Percentiles rank a stretch among this genome's conserved stretches.
These are phyloP conservation scores for Trissolcus japonicus DNA, from an alignment of 2,888 invertebrate species.

Conservation along the genomic window DNA sequence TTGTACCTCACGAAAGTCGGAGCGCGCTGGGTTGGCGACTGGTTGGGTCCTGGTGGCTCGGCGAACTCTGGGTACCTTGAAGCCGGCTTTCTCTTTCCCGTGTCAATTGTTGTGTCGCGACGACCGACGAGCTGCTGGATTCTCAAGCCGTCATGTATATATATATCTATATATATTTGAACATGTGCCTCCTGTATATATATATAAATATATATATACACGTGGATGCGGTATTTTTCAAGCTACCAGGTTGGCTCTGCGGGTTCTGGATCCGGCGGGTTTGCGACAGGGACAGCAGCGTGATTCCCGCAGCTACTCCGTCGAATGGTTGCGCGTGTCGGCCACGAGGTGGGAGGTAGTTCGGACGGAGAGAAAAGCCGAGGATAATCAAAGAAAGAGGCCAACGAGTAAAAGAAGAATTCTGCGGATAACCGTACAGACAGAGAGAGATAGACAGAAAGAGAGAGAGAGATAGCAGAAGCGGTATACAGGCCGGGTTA, in stretches of 20 bases:
- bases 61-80: slow-evolving; percentile 28
- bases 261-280: slow-evolving; percentile 26
- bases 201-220: slow-evolving; percentile 52
- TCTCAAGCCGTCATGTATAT: slow-evolving; percentile 48
- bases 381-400: slow-evolving; percentile 48
- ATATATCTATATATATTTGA: slow-evolving; percentile 52
- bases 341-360: slow-evolving; percentile 44
- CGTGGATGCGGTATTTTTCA: slow-evolving; percentile 31
- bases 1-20: slow-evolving; percentile 46
- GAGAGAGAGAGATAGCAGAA: slow-evolving; percentile 43
- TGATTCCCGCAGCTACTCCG: slow-evolving; percentile 42
- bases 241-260: slow-evolving; percentile 36
- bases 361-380: slow-evolving; percentile 49
- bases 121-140: slow-evolving; percentile 6
- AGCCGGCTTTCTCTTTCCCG: slow-evolving; percentile 15
- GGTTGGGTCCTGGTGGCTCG: slow-evolving; percentile 26
- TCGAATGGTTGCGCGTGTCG: slow-evolving; percentile 39
- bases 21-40: slow-evolving; percentile 30
- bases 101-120: background rate
- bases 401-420: slow-evolving; percentile 42
- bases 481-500: slow-evolving; percentile 49
- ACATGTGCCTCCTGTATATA: slow-evolving; percentile 47
- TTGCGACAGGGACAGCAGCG: slow-evolving; percentile 41
- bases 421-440: slow-evolving; percentile 37
- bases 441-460: slow-evolving; percentile 28